These are phyloP conservation scores for Drosophila ogumai DNA, from an alignment of 1,140 invertebrate genomes.

Conservation along the genomic window DNA sequence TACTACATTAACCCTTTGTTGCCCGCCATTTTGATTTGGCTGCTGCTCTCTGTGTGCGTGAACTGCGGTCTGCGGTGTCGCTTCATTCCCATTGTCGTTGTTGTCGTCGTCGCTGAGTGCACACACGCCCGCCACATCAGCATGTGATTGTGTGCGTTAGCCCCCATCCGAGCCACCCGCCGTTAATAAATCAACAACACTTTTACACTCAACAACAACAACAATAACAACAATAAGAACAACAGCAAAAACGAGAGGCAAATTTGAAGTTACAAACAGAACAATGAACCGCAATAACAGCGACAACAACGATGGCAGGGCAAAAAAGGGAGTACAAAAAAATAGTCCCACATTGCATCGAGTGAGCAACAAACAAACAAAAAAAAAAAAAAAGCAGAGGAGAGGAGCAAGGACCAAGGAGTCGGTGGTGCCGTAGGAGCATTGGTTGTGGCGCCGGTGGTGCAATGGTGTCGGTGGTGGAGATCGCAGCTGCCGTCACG, in stretches of 20 bases:
- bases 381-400: background rate
- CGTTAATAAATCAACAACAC: constrained; percentile 81
- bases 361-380: background rate
- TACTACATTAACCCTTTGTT: constrained; percentile 67
- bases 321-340: constrained; percentile 27
- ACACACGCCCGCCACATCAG: constrained; percentile 45
- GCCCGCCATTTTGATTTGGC: constrained; percentile 64
- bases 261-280: constrained; percentile 68
- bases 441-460: constrained; percentile 9
- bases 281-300: constrained; percentile 78
- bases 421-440: constrained; percentile 15
- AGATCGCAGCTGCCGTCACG: constrained; percentile 75
- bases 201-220: constrained; percentile 64
- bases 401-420: constrained; percentile 4
- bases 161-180: constrained; percentile 33
- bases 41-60: constrained; percentile 24
- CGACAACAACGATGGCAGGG: constrained; percentile 40
- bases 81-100: constrained; percentile 45
- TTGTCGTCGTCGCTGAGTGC: constrained; percentile 60
- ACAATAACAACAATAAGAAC: constrained; percentile 14
- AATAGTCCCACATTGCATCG: constrained; percentile 8
- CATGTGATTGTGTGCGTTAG: constrained; percentile 13
- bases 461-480: constrained; percentile 20
- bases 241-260: constrained; percentile 47
- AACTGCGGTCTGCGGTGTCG: constrained; percentile 37